Evolutionary conservation across 2,113 vertebrate genomes (phyloP), one percentile per base, ranked within the genome.

Genomic region (Cottus gobio): DNA sequence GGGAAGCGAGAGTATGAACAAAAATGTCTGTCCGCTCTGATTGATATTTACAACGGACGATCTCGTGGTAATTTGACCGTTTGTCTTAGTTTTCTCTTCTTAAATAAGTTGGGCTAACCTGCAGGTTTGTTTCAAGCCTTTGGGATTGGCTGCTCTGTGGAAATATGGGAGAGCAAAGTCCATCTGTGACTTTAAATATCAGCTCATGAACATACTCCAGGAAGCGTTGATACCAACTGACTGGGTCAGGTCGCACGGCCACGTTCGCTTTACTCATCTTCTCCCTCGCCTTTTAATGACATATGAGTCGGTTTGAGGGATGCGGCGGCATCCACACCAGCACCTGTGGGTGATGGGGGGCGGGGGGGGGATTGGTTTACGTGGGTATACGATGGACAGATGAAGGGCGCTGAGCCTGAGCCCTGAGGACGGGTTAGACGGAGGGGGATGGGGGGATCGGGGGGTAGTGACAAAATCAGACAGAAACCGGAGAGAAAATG

Each of bases 401-500:
- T 90, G 85, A 90, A 88, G 88, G 84, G 44, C 75, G 5, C 10
- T 20, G 61, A 84, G 75, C 44, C 75, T 85, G 24, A 54, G 68
- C 85, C 85, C 85, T 2, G 50, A 87, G 77, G 86, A 90, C 77
- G 75, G 79, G 87, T 85, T 85, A 71, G 78, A 42, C 70, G 76
- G 56, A 30, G 28, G 56, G 15, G 13, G 65, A 65, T 67, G 28
- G n/a, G n/a, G n/a, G n/a, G n/a, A n/a, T n/a, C n/a, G n/a, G n/a
- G n/a, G n/a, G 81, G 80, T 52, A 28, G 73, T 86, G 69, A 85
- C 83, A 74, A 52, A 88, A 85, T 87, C 71, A 78, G 77, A 88
- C 75, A 79, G 78, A 71, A 77, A 62, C 15, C 11, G 31, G 42
- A 69, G 74, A 79, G 70, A 36, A 58, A 58, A 60, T 5, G 66